These are phyloP conservation scores for Sparus aurata DNA, from an alignment of 2,797 vertebrate species.

Conservation along the genomic window DNA sequence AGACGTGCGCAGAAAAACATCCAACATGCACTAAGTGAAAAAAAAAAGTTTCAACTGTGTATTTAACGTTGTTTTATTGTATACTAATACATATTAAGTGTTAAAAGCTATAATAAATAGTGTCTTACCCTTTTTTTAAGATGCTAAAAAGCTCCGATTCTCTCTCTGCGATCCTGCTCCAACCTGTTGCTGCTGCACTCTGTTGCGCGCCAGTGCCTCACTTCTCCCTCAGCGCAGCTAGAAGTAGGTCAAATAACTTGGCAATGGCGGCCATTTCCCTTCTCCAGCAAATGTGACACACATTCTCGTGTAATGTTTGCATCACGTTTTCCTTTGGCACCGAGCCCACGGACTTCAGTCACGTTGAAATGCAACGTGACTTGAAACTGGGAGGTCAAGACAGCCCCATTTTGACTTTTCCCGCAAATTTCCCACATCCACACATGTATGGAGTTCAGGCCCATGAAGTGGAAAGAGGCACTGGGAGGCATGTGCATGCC, in stretches of 20 bases:
- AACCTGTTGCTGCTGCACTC: conserved; percentile 20
- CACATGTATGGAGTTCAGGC: neutral
- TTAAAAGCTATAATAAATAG: neutral
- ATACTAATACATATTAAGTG: neutral
- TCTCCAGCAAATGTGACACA: conserved; percentile 79
- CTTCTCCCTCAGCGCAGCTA: neutral
- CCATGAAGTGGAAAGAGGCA: neutral
- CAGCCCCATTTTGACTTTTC: conserved; percentile 10
- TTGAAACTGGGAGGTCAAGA: neutral
- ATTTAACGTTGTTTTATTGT: neutral
- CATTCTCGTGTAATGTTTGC: conserved; percentile 74
- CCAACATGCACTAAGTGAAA: neutral
- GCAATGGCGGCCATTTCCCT: conserved; percentile 71
- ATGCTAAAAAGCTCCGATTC: neutral
- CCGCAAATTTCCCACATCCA: neutral
- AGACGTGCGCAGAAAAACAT: neutral
- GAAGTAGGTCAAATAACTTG: conserved; percentile 83
- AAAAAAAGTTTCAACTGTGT: rapidly evolving
- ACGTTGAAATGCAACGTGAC: conserved; percentile 87
- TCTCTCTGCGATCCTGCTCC: neutral
- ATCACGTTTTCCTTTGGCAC: conserved; percentile 75
- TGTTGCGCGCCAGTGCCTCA: neutral
- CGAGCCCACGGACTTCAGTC: conserved; percentile 65
- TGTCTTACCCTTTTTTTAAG: conserved; percentile 42
- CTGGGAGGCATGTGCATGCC: neutral